Evolutionary conservation across 2,888 invertebrate genomes (phyloP).

Genomic region (Macrosiphum euphorbiae): DNA sequence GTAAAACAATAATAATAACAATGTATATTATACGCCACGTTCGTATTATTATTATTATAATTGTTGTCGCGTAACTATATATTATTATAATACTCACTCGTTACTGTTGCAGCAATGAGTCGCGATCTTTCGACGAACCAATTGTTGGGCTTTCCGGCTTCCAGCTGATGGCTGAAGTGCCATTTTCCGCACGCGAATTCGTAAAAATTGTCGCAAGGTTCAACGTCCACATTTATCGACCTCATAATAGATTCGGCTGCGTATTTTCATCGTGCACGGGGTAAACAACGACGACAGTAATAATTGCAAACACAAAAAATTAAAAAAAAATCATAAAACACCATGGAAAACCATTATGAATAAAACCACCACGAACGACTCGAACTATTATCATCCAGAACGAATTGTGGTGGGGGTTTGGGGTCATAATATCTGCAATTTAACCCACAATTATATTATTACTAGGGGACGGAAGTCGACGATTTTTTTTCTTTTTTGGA

Average conservation of each 20-base stretch:
- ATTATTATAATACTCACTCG: conserved; percentile 64
- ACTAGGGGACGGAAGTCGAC: too few species aligned
- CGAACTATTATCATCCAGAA: neutral
- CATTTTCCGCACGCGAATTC: conserved; percentile 90
- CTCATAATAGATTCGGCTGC: conserved; percentile 76
- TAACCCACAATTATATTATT: neutral
- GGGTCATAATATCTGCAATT: neutral
- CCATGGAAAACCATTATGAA: neutral
- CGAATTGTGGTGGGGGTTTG: neutral
- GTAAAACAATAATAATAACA: neutral
- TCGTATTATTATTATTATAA: neutral
- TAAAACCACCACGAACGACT: neutral
- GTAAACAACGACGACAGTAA: neutral
- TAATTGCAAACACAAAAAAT: neutral
- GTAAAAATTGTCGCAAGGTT: conserved; percentile 88
- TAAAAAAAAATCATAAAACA: neutral
- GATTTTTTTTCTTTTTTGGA: too few species aligned
- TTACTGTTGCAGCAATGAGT: conserved; percentile 65
- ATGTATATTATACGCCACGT: neutral
- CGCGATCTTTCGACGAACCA: conserved; percentile 68
- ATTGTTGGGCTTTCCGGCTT: conserved; percentile 78
- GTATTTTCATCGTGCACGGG: neutral
- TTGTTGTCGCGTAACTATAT: neutral
- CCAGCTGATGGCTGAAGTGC: conserved; percentile 85
- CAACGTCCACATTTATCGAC: conserved; percentile 80